A percentile compares a stretch with the other conserved stretches of the same genome.
phyloP scores from a whole-genome alignment of 2,113 vertebrate genomes.

The Montifringilla adamsi region DNA sequence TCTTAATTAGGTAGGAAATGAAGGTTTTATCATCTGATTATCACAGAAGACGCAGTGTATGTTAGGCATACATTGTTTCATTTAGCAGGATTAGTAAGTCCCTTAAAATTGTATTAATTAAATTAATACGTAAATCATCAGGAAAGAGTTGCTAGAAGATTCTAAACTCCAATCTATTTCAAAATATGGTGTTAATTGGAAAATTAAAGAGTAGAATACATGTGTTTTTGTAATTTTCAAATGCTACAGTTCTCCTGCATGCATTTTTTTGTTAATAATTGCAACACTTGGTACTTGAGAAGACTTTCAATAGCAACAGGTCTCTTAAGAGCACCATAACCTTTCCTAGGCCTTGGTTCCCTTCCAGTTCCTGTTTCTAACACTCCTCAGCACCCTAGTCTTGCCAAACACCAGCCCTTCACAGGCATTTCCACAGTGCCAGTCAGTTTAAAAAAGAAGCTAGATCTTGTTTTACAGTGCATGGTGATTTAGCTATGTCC shows the following conservation, averaged over 20 bases:
- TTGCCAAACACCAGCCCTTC: neutral
- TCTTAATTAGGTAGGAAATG: neutral
- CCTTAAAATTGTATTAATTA: neutral
- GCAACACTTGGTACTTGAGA: neutral
- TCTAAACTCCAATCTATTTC: neutral
- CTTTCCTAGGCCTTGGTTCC: rapidly evolving
- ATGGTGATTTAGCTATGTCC: neutral
- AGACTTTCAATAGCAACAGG: neutral
- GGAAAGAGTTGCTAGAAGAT: neutral
- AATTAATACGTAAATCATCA: neutral
- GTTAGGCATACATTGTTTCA: neutral
- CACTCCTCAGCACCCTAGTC: neutral
- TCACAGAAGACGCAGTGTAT: neutral
- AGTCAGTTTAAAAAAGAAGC: neutral
- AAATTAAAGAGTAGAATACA: neutral
- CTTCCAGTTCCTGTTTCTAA: neutral
- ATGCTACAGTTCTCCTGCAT: neutral
- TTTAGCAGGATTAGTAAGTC: neutral
- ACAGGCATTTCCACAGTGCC: neutral
- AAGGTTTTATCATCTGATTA: neutral
- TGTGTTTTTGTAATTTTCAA: neutral
- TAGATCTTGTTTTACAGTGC: neutral
- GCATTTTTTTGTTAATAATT: neutral
- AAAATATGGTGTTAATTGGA: neutral
- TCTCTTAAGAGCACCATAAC: neutral